Conservation (phyloP, 2,888 invertebrate genomes). For the Drosophila paranaensis region DNA sequence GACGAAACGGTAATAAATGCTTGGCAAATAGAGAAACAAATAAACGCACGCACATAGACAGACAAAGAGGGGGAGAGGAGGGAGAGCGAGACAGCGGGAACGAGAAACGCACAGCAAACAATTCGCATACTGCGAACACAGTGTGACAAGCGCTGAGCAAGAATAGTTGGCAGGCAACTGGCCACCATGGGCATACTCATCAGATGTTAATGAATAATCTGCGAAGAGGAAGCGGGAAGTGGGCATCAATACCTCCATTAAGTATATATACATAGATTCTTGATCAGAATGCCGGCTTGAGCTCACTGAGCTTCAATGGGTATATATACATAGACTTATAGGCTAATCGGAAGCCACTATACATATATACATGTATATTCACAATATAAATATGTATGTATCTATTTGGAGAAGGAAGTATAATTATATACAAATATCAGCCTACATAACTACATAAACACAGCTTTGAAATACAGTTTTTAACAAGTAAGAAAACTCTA, state of each 20-base stretch:
- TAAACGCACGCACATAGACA: constrained; percentile 14
- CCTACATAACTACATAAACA: too few relatives aligned
- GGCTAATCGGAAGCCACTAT: too few relatives aligned
- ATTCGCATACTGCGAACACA: not conserved
- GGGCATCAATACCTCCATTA: too few relatives aligned
- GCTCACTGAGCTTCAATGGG: too few relatives aligned
- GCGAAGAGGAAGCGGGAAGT: not conserved
- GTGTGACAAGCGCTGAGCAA: constrained; percentile 23
- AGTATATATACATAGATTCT: too few relatives aligned
- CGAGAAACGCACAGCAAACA: not conserved
- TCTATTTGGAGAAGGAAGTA: not conserved
- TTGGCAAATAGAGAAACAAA: constrained; percentile 59
- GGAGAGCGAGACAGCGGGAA: not conserved
- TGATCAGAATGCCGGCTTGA: too few relatives aligned
- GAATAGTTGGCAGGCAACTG: constrained; percentile 19
- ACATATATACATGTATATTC: not conserved
- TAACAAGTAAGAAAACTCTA: too few relatives aligned
- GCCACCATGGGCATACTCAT: not conserved
- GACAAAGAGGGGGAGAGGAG: not conserved
- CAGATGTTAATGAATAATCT: not conserved
- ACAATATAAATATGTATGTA: too few relatives aligned
- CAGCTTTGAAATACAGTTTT: too few relatives aligned
- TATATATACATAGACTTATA: too few relatives aligned
- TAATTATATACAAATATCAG: too few relatives aligned
- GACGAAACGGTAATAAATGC: constrained; percentile 68